Evolutionary conservation across 2,797 vertebrate genomes (phyloP).

Genomic region (Phrynocephalus vlangalii): DNA sequence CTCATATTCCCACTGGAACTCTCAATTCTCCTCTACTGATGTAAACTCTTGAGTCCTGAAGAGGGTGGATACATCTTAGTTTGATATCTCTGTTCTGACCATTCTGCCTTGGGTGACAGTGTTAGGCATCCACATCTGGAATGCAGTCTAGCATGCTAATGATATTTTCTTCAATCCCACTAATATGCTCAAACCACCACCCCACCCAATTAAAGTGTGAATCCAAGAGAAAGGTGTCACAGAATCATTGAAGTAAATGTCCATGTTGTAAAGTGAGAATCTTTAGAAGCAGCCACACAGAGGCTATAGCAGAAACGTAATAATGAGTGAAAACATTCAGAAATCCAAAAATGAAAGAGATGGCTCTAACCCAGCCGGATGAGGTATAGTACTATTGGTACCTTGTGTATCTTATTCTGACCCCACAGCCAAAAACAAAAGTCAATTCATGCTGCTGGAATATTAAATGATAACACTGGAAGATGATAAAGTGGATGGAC

Average conservation of each 20-base stretch:
- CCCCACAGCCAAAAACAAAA: not conserved
- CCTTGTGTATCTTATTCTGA: not conserved
- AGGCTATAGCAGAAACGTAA: not conserved
- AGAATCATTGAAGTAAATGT: not conserved
- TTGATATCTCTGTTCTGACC: no score
- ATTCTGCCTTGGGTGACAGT: no score
- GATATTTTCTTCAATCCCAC: no score
- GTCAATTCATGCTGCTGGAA: not conserved
- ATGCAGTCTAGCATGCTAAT: no score
- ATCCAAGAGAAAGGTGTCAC: no score
- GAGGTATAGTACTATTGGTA: not conserved
- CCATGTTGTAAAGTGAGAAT: not conserved
- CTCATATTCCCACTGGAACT: no score
- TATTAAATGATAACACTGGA: not conserved
- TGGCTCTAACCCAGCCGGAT: not conserved
- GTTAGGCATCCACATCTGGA: no score
- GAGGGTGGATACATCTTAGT: no score
- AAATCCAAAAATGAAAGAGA: not conserved
- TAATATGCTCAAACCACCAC: no score
- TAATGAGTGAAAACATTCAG: not conserved
- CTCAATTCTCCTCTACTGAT: no score
- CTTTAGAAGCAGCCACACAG: not conserved
- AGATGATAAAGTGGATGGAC: not conserved
- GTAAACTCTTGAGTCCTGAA: no score
- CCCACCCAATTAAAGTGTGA: no score